Percentiles rank a stretch among this genome's conserved stretches.
Conservation (phyloP, 2,888 invertebrate genomes). For the Rhopalosiphum nymphaeae region DNA sequence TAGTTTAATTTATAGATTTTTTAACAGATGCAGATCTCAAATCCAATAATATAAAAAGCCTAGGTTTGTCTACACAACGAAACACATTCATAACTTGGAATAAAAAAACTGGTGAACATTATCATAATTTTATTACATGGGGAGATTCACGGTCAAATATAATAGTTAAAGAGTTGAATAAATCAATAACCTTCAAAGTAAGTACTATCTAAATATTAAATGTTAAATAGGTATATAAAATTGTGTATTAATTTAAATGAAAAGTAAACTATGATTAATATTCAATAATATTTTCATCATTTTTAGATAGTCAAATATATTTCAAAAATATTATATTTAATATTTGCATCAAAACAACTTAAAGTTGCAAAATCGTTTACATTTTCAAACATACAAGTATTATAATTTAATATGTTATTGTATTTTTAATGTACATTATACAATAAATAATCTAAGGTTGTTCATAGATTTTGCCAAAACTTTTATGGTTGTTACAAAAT, state of each 20-base stretch:
- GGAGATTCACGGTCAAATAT: conserved; percentile 85
- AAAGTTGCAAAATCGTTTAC: conserved; percentile 60
- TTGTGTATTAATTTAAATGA: not conserved
- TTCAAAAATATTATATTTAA: conserved; percentile 62
- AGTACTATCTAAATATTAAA: conserved; percentile 32
- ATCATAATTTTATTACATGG: conserved; percentile 92
- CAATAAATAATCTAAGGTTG: conserved; percentile 16
- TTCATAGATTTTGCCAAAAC: conserved; percentile 80
- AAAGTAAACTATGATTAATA: not conserved
- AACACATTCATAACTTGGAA: conserved; percentile 90
- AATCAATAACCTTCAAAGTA: conserved; percentile 80
- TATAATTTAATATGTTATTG: conserved; percentile 19
- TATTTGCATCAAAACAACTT: conserved; percentile 65
- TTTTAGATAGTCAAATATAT: conserved; percentile 52
- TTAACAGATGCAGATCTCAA: conserved; percentile 78
- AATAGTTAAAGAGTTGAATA: conserved; percentile 83
- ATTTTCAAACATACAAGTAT: conserved; percentile 65
- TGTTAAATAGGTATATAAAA: too few relatives aligned
- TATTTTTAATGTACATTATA: conserved; percentile 39
- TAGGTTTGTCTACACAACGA: conserved; percentile 88
- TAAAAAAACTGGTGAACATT: conserved; percentile 79
- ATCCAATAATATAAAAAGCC: conserved; percentile 78
- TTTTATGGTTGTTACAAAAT: conserved; percentile 84
- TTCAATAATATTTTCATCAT: not conserved
- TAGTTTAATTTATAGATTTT: not conserved